Conservation (phyloP, 2,113 vertebrate species). For the Tympanuchus pallidicinctus region DNA sequence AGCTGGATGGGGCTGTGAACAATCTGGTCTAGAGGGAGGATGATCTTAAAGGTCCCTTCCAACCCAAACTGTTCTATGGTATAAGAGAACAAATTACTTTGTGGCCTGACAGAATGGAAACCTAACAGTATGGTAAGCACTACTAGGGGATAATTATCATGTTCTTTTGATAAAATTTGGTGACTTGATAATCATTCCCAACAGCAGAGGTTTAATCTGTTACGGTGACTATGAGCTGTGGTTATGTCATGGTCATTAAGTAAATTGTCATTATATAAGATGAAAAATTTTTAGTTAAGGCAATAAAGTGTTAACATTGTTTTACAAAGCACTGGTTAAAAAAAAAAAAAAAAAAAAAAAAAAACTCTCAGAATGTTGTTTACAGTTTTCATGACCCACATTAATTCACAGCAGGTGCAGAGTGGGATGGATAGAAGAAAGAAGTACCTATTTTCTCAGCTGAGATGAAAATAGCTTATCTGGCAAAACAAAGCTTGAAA, state of each 20-base stretch:
- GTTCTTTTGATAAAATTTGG: not conserved
- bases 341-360: not conserved
- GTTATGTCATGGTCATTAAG: not conserved
- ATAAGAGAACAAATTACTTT: not conserved
- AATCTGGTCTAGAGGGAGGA: no score
- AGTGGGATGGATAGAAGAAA: slow-evolving; percentile 55
- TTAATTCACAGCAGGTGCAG: slow-evolving; percentile 64
- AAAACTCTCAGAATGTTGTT: slow-evolving; percentile 23
- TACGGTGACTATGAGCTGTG: not conserved
- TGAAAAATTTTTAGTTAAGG: not conserved
- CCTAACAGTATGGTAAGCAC: not conserved
- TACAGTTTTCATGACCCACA: slow-evolving; percentile 59
- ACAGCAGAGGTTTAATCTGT: not conserved
- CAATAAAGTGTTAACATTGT: slow-evolving; percentile 28
- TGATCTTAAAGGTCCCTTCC: no score
- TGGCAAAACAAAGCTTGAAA: slow-evolving; percentile 65
- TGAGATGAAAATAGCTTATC: slow-evolving; percentile 62
- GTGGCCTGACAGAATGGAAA: not conserved
- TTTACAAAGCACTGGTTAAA: not conserved
- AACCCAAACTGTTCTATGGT: no score
- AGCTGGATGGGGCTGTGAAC: no score
- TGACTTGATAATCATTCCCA: not conserved
- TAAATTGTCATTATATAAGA: not conserved
- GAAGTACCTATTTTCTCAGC: slow-evolving; percentile 65
- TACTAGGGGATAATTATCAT: not conserved